phyloP scores from a whole-genome alignment of 2,888 invertebrate genomes.

The Tetragnatha montana region DNA sequence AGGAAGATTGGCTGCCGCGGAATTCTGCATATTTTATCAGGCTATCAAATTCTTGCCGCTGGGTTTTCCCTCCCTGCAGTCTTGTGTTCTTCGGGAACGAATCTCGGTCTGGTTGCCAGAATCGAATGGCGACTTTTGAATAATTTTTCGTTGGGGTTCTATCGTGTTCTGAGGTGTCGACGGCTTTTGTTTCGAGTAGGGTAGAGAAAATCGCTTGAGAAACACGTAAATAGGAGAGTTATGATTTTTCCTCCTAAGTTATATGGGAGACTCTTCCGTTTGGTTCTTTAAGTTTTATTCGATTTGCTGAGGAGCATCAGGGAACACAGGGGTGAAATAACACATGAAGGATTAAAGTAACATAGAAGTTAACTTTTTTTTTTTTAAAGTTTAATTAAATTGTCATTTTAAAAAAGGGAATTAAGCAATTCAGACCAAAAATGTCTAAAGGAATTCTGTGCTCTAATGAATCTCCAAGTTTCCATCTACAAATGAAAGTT shows the following conservation, averaged over 20 bases:
- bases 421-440: too few relatives aligned
- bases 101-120: not conserved
- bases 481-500: too few relatives aligned
- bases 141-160: not conserved
- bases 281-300: too few relatives aligned
- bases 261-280: not conserved
- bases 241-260: not conserved
- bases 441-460: too few relatives aligned
- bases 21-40: slow-evolving; percentile 59
- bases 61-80: not conserved
- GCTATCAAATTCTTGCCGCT: slow-evolving; percentile 20
- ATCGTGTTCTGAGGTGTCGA: not conserved
- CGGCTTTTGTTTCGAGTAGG: not conserved
- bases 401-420: too few relatives aligned
- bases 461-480: too few relatives aligned
- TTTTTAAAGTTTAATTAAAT: too few relatives aligned
- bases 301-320: not conserved
- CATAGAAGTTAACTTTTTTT: too few relatives aligned
- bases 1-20: slow-evolving; percentile 12
- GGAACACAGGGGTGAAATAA: not conserved
- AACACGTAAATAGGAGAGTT: not conserved
- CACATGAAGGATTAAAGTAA: too few relatives aligned
- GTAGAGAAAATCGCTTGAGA: not conserved
- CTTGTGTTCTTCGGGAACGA: not conserved
- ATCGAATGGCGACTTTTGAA: slow-evolving; percentile 26